Base-by-base conservation (phyloP, 2,888 invertebrate genomes). In the Nomada lathburiana region DNA sequence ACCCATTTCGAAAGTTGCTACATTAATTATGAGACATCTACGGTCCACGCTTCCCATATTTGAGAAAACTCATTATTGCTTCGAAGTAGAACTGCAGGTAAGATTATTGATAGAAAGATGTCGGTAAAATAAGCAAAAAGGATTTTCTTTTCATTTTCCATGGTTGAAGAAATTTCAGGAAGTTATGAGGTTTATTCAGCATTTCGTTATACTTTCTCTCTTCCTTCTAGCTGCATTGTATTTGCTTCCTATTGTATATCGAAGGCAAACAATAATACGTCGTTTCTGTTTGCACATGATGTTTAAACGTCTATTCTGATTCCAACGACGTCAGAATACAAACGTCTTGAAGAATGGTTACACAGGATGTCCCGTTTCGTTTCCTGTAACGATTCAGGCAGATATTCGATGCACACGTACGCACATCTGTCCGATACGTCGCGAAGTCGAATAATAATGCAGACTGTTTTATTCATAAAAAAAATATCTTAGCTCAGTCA, bases 251-350 rank as follows among this genome's bases (percentile, higher is more conserved):
- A 50, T 52, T 71, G 47, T 60, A 50, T 36, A 50, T 13, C 36
- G 50, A 36, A 36, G 36, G 60, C 70, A 71, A 62, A 62, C 20
- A 36, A 47, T 18, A 20, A 50, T 71, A 71, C 50, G 36, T 47
- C 20, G 29, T 16, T 7, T 2, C 2, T 59, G 60, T 71, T 71
- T 71, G 36, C 23, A 20, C 13, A 11, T 16, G 36, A 23, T 71
- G 70, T 71, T 71, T 62, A 70, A 70, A 70, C 59, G 36, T 16
- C 59, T 44, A 47, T 59, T 36, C 29, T 29, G 59, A n/a, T 26
- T 70, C 29, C 3, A n/a, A 16, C 26, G 23, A 57, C 29, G 26
- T 52, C 29, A 11, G 36, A 71, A 36, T 50, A 60, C 29, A 0
- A 29, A 20, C 60, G 20, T 26, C 29, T 18, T 13, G 47, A 36